Evolutionary conservation across 2,113 vertebrate species (phyloP).

Genomic region (Osmerus eperlanus): DNA sequence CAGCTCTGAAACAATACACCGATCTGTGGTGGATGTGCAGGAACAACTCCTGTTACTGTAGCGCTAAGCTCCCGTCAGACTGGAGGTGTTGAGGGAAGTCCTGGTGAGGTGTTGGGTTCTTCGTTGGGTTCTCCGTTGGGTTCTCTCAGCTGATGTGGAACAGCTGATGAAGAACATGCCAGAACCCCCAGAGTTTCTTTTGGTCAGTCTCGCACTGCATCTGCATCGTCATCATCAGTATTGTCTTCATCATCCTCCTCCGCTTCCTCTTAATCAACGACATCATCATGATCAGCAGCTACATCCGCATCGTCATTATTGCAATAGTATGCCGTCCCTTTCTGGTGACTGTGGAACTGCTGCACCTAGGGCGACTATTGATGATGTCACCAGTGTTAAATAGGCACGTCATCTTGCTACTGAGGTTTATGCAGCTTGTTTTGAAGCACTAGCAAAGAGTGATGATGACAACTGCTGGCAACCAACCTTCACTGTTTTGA

Average conservation of each 20-base stretch:
- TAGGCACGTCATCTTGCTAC: too few species aligned
- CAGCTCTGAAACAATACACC: constrained; percentile 52
- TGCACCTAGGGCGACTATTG: too few species aligned
- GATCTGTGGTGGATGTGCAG: constrained; percentile 35
- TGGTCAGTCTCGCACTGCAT: too few species aligned
- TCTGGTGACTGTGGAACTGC: too few species aligned
- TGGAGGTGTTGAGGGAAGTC: constrained; percentile 26
- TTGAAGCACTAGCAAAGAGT: neutral
- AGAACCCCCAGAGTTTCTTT: too few species aligned
- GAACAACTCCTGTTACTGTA: constrained; percentile 29
- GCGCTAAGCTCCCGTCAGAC: constrained; percentile 24
- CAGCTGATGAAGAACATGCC: constrained; percentile 2
- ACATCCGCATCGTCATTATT: neutral
- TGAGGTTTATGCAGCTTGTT: neutral
- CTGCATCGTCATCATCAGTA: too few species aligned
- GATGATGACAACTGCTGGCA: constrained; percentile 45
- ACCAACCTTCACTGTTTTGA: constrained; percentile 9
- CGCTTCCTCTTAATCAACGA: too few species aligned
- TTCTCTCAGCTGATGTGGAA: constrained; percentile 35
- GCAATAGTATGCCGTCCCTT: too few species aligned
- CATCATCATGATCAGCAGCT: neutral
- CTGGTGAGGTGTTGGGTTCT: constrained; percentile 24
- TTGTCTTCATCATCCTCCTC: too few species aligned
- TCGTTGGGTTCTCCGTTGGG: neutral
- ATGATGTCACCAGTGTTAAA: too few species aligned